Evolutionary conservation across 2,888 invertebrate genomes (phyloP), one percentile per base, ranked within the genome.

Genomic region (Agriopis aurantiaria): DNA sequence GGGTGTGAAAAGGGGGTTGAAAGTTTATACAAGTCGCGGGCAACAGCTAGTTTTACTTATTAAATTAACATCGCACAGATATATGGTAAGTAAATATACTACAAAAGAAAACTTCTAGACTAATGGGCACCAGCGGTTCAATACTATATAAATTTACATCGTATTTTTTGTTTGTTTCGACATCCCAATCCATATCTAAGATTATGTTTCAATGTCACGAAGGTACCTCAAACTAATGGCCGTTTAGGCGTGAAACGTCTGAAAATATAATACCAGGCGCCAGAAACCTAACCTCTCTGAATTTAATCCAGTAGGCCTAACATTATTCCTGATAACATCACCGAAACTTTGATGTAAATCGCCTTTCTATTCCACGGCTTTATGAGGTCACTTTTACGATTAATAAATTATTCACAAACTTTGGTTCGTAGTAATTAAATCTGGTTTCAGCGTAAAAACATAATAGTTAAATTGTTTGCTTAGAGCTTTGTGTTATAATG

Each of bases 351-450:
- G 75, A 76, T 80, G 84, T 86, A 84, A 87, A 88, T 88, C 81
- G 82, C 80, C 79, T 80, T 78, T 77, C 76, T 84, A 83, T 80
- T 83, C 69, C 65, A 75, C 69, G n/a, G 75, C 80, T 84, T 86
- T 86, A 85, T 79, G 70, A 72, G 82, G 82, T 82, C 81, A 82
- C 78, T 83, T 85, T 85, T 84, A 85, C 79, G 83, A 81, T 77
- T 84, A 80, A 87, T 86, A 85, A 83, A 86, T 85, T 81, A 80
- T 78, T 77, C 75, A 60, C 14, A 60, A 65, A 52, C 46, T 53
- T 46, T 10, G 52, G 52, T n/a, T 61, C 11, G 61, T 76, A 68
- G 43, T 78, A 80, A 82, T 77, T 75, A 33, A 33, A 4, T 9
- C 41, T 49, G 17, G 8, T 41, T 8, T 45, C 10, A 14, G 55